Evolutionary conservation across 1,140 invertebrate species (phyloP), one percentile per base, ranked within the genome.

Genomic region (Himalopsyche phryganea): DNA sequence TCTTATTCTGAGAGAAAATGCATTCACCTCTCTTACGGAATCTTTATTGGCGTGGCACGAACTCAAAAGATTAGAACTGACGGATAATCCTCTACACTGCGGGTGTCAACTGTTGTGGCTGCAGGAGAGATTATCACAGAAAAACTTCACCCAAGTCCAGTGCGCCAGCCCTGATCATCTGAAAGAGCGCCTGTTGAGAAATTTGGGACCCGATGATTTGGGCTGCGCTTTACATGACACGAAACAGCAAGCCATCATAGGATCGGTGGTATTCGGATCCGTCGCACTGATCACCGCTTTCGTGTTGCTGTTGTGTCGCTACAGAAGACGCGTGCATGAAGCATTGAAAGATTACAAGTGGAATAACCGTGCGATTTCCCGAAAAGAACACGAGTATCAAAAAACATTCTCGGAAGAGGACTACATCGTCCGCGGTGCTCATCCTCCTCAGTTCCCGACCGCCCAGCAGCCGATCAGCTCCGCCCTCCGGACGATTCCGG

Each of bases 331-430:
- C 62, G 85, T 94, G 44, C 82, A 88, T 2, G 88, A 90, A 66
- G 83, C 86, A 15, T 75, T 92, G 20, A 92, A 91, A 69, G 86
- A 88, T 65, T 90, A 89, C 68, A 88, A 90, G 52, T 91, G 88
- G 87, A 91, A 89, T 68, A 85, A 85, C 65, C 83, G 88, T 5
- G 81, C 84, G 2, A 84, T 88, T 50, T 85, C 84, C 1, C 79
- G 88, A 6, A 92, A 92, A 67, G 89, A 92, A 70, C 85, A 90
- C 47, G 90, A 92, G 68, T 93, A 93, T 68, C 89, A 91, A 68
- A 92, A 93, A 73, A 91, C 89, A 1, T 90, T 89, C 68, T 89
- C 87, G 13, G 89, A 90, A 15, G 90, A 91, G 66, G 90, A 92
- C 61, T 90, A 89, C 71, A 89, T 88, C 68, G 83, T 87, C 11